Evolutionary conservation across 2,888 invertebrate genomes (phyloP).

Genomic region (Theodoxus fluviatilis): DNA sequence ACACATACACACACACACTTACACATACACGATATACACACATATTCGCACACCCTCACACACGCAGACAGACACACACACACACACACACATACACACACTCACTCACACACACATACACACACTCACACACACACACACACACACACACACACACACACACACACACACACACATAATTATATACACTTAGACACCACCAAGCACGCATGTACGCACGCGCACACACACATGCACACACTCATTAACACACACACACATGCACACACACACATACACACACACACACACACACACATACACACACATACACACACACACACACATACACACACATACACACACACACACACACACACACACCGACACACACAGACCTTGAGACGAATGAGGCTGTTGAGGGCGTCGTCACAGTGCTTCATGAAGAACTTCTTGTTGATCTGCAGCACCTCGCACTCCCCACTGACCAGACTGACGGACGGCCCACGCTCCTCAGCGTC

Average conservation of each 20-base stretch:
- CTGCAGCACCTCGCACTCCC: conserved; percentile 58
- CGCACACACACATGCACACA: neutral
- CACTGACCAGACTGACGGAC: conserved; percentile 57
- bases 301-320: neutral
- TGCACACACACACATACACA: neutral
- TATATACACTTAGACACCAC: neutral
- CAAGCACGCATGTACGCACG: neutral
- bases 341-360: neutral
- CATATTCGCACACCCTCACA: neutral
- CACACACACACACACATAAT: neutral
- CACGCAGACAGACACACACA: conserved; percentile 14
- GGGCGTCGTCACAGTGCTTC: conserved; percentile 57
- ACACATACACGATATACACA: neutral
- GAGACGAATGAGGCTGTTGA: conserved; percentile 54
- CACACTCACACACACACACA: neutral
- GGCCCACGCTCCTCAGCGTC: conserved; percentile 56
- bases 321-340: neutral
- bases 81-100: conserved; percentile 14
- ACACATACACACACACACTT: neutral
- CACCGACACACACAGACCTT: conserved; percentile 43
- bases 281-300: neutral
- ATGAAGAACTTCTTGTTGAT: conserved; percentile 62
- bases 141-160: neutral
- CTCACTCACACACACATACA: neutral
- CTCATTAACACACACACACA: neutral